A percentile compares a stretch with the other conserved stretches of the same genome.
phyloP scores from a whole-genome alignment of 2,888 invertebrate genomes.

The Minunthozetes semirufus region DNA sequence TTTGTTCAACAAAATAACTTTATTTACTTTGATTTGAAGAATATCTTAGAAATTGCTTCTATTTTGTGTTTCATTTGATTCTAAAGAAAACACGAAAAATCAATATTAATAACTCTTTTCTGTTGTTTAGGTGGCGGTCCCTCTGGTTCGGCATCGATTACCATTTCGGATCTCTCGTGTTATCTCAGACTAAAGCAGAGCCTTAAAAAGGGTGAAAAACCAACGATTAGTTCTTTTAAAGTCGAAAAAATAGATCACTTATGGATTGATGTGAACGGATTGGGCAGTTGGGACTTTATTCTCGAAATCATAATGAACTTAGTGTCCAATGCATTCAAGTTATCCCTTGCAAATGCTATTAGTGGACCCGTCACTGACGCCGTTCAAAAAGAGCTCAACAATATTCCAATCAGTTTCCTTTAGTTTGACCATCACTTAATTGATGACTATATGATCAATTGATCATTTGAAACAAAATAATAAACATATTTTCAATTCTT shows the following conservation, averaged over 20 bases:
- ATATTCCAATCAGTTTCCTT: slow-evolving; percentile 26
- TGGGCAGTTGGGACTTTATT: slow-evolving; percentile 76
- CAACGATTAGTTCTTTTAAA: slow-evolving; percentile 42
- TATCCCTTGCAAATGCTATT: slow-evolving; percentile 40
- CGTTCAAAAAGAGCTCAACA: slow-evolving; percentile 40
- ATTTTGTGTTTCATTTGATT: too few relatives aligned
- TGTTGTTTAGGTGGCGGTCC: slow-evolving; percentile 25
- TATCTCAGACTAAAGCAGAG: slow-evolving; percentile 38
- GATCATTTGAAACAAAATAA: too few relatives aligned
- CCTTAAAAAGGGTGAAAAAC: slow-evolving; percentile 37
- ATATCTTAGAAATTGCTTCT: too few relatives aligned
- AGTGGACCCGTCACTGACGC: slow-evolving; percentile 37
- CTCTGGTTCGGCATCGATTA: slow-evolving; percentile 34
- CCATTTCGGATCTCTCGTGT: slow-evolving; percentile 38
- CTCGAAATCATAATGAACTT: slow-evolving; percentile 73
- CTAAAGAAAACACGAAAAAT: too few relatives aligned
- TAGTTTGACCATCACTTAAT: too few relatives aligned
- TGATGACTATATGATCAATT: too few relatives aligned
- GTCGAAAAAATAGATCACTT: slow-evolving; percentile 43
- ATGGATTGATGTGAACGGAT: slow-evolving; percentile 57
- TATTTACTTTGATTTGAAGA: too few relatives aligned
- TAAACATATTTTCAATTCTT: too few relatives aligned
- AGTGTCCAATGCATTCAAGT: slow-evolving; percentile 69
- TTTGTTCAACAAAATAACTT: too few relatives aligned
- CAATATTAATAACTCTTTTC: too few relatives aligned